Base-by-base conservation (phyloP, 2,113 vertebrate species). In the Poecilia latipinna region DNA sequence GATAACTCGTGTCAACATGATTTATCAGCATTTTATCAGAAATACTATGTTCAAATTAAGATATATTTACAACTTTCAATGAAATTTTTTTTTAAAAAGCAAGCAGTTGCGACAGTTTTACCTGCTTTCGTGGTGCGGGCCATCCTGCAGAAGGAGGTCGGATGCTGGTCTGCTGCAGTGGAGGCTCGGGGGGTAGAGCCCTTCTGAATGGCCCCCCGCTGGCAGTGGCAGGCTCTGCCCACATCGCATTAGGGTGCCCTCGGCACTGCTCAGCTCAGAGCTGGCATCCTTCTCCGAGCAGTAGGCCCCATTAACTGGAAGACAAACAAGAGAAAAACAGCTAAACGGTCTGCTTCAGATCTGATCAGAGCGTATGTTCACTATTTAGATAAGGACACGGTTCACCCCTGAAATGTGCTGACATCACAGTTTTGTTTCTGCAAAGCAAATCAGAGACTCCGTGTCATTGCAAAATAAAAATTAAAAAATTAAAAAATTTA, bases 231-330 rank as follows among this genome's bases (percentile, higher is more conserved):
- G 88, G 68, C 91, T 94, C 73, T 95, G 95, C 80, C 94, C 94
- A 91, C 94, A 94, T 48, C 93, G 93, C 64, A 96, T 93, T 66
- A 95, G 90, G 0, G 92, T 67, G 54, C 92, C 84, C n/a, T 93
- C 93, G 35, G 92, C 71, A 75, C 87, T 90, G 72, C 93, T 90
- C 86, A 94, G 84, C 78, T 95, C 95, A 77, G 89, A 72, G 48
- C 92, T 83, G 33, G 67, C 91, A 61, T 95, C 96, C 92, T 96
- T 96, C 84, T 96, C 96, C 0, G 94, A 83, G 88, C 87, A 94
- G 88, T 92, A 97, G 24, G 92, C 91, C 60, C 63, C 91, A 75
- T 96, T 97, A 79, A 91, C 97, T 97, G 92, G 15, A 84, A 89
- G 33, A 37, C 60, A 68, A 31, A 82, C 44, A 29, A 68, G 12